Percentiles rank a stretch among this genome's conserved stretches.
Evolutionary conservation across 92 coral and sea anemone genomes (phyloP).

Genomic region (Porites evermanni): DNA sequence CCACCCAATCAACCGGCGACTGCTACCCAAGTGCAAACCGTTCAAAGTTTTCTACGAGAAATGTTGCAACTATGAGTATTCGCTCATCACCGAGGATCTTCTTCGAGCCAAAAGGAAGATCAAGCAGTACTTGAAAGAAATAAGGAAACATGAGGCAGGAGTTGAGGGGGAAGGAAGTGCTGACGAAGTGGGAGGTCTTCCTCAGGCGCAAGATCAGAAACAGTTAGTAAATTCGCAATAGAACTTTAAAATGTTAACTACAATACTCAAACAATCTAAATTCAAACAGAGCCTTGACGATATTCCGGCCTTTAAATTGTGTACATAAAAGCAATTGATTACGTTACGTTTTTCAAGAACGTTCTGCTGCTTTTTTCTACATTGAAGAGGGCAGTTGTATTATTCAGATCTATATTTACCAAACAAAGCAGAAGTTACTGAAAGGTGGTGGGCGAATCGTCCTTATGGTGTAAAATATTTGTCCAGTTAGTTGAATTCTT

Average conservation of each 20-base stretch:
- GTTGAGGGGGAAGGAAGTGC: conserved; percentile 23
- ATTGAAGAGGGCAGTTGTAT: background rate
- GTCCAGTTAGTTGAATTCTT: background rate
- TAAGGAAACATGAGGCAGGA: conserved; percentile 9
- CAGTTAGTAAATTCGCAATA: conserved; percentile 1
- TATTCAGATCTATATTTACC: background rate
- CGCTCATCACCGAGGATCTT: conserved; percentile 68
- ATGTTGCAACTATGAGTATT: conserved; percentile 76
- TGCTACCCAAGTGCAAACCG: conserved; percentile 75
- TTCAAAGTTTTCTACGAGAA: conserved; percentile 81
- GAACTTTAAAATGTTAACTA: background rate
- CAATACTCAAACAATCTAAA: background rate
- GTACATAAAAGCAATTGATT: background rate
- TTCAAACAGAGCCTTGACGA: background rate
- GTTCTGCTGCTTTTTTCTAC: background rate
- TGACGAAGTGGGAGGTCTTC: conserved; percentile 28
- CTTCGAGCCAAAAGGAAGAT: conserved; percentile 35
- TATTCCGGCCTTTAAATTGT: background rate
- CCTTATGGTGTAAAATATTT: background rate
- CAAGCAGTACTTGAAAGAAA: conserved; percentile 12
- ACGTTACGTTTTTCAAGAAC: background rate
- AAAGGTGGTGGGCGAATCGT: background rate
- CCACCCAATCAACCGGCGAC: conserved; percentile 61
- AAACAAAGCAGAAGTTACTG: background rate
- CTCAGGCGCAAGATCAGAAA: background rate